Evolutionary conservation across 2,797 vertebrate genomes (phyloP).

Genomic region (Tamandua tetradactyla): DNA sequence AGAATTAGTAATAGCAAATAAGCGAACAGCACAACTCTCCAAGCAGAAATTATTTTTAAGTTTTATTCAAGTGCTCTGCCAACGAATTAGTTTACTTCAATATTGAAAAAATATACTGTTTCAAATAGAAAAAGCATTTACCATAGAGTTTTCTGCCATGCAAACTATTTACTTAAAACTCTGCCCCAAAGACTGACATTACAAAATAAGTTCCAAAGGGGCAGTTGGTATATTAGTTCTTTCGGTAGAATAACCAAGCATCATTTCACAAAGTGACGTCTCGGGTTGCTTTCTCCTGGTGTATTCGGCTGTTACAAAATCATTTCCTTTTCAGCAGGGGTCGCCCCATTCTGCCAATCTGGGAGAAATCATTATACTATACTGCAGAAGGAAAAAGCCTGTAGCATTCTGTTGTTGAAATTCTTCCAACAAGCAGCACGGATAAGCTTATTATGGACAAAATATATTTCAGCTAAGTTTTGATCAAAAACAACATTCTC

Average conservation of each 20-base stretch:
- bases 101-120: neutral
- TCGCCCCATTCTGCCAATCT: neutral
- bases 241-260: neutral
- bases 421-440: neutral
- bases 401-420: neutral
- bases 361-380: neutral
- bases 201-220: neutral
- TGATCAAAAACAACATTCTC: neutral
- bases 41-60: neutral
- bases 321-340: neutral
- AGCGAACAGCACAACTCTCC: neutral
- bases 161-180: neutral
- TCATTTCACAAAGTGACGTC: neutral
- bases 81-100: neutral
- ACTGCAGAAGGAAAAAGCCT: neutral
- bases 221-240: neutral
- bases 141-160: neutral
- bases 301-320: neutral
- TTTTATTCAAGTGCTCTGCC: neutral
- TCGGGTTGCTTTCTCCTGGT: neutral
- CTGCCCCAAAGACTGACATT: neutral
- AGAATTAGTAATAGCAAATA: rapidly evolving
- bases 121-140: neutral
- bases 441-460: neutral
- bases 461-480: neutral